Evolutionary conservation across 2,888 invertebrate species (phyloP).

Genomic region (Rosalia funebris): DNA sequence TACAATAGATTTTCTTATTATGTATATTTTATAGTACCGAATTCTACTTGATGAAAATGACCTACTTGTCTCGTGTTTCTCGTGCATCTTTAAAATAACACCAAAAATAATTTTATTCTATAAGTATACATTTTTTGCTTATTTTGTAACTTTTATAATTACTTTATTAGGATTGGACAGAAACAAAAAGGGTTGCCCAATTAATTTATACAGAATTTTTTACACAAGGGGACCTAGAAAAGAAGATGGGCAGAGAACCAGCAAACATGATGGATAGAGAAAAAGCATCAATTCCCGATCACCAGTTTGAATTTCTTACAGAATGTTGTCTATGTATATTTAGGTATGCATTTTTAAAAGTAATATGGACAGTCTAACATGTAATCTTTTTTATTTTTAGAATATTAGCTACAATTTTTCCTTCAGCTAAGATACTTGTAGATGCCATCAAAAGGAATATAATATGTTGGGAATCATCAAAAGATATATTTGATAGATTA

Average conservation of each 20-base stretch:
- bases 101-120: too few relatives aligned
- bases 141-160: too few relatives aligned
- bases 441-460: slow-evolving; percentile 68
- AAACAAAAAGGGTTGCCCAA: slow-evolving; percentile 65
- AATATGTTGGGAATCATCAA: slow-evolving; percentile 69
- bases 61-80: too few relatives aligned
- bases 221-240: slow-evolving; percentile 86
- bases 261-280: slow-evolving; percentile 84
- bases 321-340: slow-evolving; percentile 67
- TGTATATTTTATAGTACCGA: too few relatives aligned
- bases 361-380: background rate
- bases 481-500: slow-evolving; percentile 58
- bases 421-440: slow-evolving; percentile 64
- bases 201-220: slow-evolving; percentile 82
- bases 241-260: slow-evolving; percentile 78
- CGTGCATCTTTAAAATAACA: too few relatives aligned
- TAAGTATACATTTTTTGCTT: too few relatives aligned
- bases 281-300: slow-evolving; percentile 81
- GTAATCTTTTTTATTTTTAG: slow-evolving; percentile 58
- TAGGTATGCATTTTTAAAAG: slow-evolving; percentile 58
- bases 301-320: slow-evolving; percentile 79
- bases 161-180: slow-evolving; percentile 67
- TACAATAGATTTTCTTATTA: too few relatives aligned
- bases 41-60: too few relatives aligned
- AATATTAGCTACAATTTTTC: slow-evolving; percentile 67